A percentile compares a stretch with the other conserved stretches of the same genome.
Conservation (phyloP, 2,888 invertebrate genomes). For the Drosophila anomelani region DNA sequence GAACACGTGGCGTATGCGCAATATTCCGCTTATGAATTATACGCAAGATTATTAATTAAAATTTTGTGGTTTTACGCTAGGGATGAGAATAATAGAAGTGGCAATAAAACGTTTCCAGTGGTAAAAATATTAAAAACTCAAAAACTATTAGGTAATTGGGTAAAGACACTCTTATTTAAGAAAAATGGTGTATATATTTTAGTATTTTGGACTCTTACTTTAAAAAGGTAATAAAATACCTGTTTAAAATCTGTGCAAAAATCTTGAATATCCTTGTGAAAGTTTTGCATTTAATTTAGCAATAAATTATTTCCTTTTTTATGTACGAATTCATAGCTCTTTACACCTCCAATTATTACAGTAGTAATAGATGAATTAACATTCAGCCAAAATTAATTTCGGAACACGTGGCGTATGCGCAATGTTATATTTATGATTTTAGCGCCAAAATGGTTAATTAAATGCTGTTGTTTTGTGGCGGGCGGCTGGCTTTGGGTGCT, state of each 20-base stretch:
- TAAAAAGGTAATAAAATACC: too few species aligned
- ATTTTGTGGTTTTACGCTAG: constrained; percentile 14
- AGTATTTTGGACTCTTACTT: background rate
- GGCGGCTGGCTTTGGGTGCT: background rate
- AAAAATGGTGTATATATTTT: background rate
- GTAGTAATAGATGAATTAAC: background rate
- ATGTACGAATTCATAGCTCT: too few species aligned
- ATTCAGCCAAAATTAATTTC: background rate
- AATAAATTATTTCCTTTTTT: background rate
- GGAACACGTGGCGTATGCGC: constrained; percentile 54
- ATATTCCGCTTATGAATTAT: constrained; percentile 65
- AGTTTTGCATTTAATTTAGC: background rate
- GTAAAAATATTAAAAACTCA: too few species aligned
- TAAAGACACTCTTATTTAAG: background rate
- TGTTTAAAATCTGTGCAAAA: too few species aligned
- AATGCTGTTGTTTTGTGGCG: constrained; percentile 28
- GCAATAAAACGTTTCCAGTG: too few species aligned
- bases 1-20: constrained; percentile 64
- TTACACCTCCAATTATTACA: background rate
- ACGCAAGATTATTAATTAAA: constrained; percentile 51
- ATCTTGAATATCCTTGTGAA: background rate
- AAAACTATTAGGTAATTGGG: too few species aligned
- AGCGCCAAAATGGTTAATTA: constrained; percentile 48
- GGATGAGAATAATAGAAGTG: too few species aligned
- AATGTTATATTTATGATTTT: constrained; percentile 65